Percentiles rank a stretch among this genome's conserved stretches.
These are phyloP conservation scores for Hydrotaea diabolus DNA, from an alignment of 2,888 invertebrate genomes.

Conservation along the genomic window DNA sequence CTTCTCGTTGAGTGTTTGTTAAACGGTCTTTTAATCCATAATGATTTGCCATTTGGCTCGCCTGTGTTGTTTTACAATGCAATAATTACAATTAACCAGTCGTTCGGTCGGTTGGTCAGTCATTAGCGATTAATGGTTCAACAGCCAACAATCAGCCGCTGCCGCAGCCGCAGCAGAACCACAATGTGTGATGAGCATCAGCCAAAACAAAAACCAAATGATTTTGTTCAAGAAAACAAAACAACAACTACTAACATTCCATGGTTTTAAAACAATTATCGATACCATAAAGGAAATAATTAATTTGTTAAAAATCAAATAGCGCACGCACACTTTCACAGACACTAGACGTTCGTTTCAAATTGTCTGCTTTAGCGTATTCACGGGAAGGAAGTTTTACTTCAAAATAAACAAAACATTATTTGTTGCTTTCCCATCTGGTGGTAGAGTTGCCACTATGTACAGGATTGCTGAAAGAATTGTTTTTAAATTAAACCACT, in stretches of 20 bases:
- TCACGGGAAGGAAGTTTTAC: not conserved
- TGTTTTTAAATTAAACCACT: too few species aligned
- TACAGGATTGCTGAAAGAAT: too few species aligned
- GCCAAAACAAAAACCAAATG: slow-evolving; percentile 19
- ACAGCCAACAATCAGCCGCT: too few species aligned
- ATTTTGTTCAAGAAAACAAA: slow-evolving; percentile 50
- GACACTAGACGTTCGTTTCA: not conserved
- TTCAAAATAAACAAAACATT: not conserved
- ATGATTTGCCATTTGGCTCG: slow-evolving; percentile 59
- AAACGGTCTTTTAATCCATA: slow-evolving; percentile 63
- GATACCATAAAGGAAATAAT: slow-evolving; percentile 65
- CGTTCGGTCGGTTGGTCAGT: slow-evolving; percentile 49
- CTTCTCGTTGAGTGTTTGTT: slow-evolving; percentile 53
- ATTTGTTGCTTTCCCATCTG: not conserved
- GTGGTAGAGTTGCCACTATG: not conserved
- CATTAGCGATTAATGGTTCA: slow-evolving; percentile 64
- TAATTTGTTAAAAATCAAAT: slow-evolving; percentile 59
- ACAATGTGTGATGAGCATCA: slow-evolving; percentile 37
- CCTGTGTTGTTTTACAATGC: slow-evolving; percentile 58
- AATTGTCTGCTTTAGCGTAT: not conserved
- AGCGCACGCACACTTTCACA: not conserved
- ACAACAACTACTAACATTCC: slow-evolving; percentile 51
- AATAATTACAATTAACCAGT: slow-evolving; percentile 66
- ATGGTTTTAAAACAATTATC: slow-evolving; percentile 60
- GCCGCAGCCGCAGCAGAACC: slow-evolving; percentile 36